Evolutionary conservation across 2,888 invertebrate genomes (phyloP).

Genomic region (Dolomedes plantarius): DNA sequence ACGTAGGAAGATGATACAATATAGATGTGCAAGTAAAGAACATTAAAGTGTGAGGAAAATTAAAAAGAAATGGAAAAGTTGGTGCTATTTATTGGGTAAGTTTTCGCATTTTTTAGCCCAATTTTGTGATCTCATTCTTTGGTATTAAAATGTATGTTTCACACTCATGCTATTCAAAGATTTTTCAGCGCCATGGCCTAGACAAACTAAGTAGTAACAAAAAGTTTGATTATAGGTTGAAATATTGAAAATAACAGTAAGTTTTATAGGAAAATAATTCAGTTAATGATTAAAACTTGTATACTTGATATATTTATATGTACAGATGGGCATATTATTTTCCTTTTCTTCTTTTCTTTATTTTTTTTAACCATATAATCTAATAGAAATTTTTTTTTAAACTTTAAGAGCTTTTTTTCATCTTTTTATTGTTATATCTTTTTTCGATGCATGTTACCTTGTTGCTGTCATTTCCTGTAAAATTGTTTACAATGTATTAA

Average conservation of each 20-base stretch:
- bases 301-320: too few species aligned
- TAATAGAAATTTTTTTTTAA: too few species aligned
- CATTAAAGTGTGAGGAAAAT: constrained; percentile 67
- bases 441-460: constrained; percentile 25
- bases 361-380: background rate
- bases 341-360: background rate
- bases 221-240: background rate
- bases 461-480: constrained; percentile 22
- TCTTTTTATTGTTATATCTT: background rate
- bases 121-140: constrained; percentile 52
- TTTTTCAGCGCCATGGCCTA: background rate
- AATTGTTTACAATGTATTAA: constrained; percentile 26
- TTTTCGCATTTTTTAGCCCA: constrained; percentile 65
- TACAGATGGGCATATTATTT: too few species aligned
- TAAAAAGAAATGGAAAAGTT: constrained; percentile 55
- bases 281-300: too few species aligned
- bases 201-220: too few species aligned
- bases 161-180: constrained; percentile 20
- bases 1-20: constrained; percentile 57
- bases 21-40: constrained; percentile 58
- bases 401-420: background rate
- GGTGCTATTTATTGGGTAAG: constrained; percentile 63
- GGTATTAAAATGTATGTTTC: constrained; percentile 42
- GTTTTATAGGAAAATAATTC: background rate
- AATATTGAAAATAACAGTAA: background rate